phyloP scores from a whole-genome alignment of 2,888 invertebrate genomes.

The Spisula solida region DNA sequence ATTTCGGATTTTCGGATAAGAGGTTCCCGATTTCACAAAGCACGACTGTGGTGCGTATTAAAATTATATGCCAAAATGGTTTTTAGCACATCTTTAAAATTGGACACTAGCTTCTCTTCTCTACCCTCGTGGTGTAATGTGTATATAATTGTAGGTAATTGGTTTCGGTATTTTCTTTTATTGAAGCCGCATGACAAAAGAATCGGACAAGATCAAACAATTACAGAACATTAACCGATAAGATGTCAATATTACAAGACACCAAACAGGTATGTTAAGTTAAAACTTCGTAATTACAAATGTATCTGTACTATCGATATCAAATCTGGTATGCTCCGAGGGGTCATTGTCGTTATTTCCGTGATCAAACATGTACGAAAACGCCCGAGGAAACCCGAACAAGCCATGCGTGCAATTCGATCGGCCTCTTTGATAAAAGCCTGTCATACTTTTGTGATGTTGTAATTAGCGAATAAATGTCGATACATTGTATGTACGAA shows the following conservation, averaged over 20 bases:
- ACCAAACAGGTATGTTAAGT: not conserved
- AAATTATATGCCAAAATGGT: too few species aligned
- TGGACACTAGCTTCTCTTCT: too few species aligned
- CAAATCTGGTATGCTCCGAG: not conserved
- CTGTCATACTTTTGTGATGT: not conserved
- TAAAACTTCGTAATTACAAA: not conserved
- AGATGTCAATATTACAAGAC: not conserved
- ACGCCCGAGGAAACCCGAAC: not conserved
- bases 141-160: too few species aligned
- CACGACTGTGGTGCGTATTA: too few species aligned
- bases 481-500: not conserved
- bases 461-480: not conserved
- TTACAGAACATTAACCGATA: not conserved
- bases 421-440: not conserved
- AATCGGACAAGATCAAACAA: too few species aligned
- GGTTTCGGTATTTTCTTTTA: too few species aligned
- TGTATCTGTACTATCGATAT: not conserved
- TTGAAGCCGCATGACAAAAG: too few species aligned
- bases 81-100: too few species aligned
- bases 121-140: too few species aligned
- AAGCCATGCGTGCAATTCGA: not conserved
- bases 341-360: not conserved
- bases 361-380: slow-evolving; percentile 1
- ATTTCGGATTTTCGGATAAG: too few species aligned
- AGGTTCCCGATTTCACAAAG: too few species aligned